Conservation (phyloP, 2,888 invertebrate genomes). For the Perithous albicinctus region DNA sequence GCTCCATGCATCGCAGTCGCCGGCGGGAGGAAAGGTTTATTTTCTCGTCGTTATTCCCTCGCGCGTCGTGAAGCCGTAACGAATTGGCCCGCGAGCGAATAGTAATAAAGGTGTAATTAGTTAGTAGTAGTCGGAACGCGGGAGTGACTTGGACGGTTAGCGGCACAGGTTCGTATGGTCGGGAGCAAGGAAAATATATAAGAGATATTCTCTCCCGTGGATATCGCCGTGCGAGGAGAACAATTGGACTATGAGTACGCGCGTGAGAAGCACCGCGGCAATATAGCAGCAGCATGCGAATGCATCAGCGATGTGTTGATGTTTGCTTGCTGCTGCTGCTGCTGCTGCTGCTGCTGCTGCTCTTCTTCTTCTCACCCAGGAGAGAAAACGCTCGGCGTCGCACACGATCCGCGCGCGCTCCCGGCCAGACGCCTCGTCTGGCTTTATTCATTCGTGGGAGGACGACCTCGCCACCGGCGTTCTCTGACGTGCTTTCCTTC, state of each 20-base stretch:
- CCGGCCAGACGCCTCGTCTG: slow-evolving; percentile 57
- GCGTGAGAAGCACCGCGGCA: not conserved
- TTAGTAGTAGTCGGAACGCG: slow-evolving; percentile 31
- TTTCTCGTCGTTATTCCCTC: slow-evolving; percentile 50
- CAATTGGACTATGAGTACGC: slow-evolving; percentile 44
- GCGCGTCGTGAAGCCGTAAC: slow-evolving; percentile 56
- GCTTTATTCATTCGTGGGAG: slow-evolving; percentile 58
- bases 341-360: too few species aligned
- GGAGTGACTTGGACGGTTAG: slow-evolving; percentile 9
- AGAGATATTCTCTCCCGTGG: not conserved
- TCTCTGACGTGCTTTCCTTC: slow-evolving; percentile 46
- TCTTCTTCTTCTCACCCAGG: slow-evolving; percentile 24
- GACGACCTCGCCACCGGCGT: slow-evolving; percentile 49
- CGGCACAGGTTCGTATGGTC: too few species aligned
- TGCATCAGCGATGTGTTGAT: slow-evolving; percentile 25
- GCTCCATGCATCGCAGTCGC: slow-evolving; percentile 23
- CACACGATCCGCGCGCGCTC: slow-evolving; percentile 49
- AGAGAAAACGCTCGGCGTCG: slow-evolving; percentile 46
- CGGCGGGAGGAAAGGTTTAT: slow-evolving; percentile 55
- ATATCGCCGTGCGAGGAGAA: slow-evolving; percentile 37
- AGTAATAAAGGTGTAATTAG: slow-evolving; percentile 72
- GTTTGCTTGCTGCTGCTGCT: too few species aligned
- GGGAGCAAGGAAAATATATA: too few species aligned
- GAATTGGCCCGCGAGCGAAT: slow-evolving; percentile 72
- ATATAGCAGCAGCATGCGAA: not conserved